phyloP scores from a whole-genome alignment of 2,888 invertebrate genomes.

The Morinoia aosen region DNA sequence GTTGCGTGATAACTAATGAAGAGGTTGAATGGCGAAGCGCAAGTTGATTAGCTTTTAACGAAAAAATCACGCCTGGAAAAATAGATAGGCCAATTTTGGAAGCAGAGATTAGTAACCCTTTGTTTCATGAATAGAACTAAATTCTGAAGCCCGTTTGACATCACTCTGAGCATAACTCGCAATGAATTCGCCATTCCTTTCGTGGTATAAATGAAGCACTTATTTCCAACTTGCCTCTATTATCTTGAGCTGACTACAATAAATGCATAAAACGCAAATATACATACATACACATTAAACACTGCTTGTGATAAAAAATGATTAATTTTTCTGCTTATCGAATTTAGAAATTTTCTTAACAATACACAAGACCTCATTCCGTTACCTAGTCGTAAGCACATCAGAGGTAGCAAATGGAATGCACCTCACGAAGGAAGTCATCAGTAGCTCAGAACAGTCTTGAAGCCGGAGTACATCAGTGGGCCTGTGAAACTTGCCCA shows the following conservation, averaged over 20 bases:
- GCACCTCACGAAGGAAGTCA: background rate
- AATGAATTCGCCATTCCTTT: background rate
- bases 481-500: slow-evolving; percentile 8
- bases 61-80: background rate
- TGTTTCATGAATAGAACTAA: background rate
- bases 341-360: too few relatives aligned
- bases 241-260: background rate
- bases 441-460: background rate
- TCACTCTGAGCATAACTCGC: background rate
- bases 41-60: background rate
- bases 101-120: background rate
- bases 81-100: background rate
- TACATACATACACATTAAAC: background rate
- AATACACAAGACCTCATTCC: background rate
- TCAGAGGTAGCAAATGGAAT: background rate
- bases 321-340: too few relatives aligned
- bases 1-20: background rate
- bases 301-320: background rate
- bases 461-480: background rate
- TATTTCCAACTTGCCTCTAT: background rate
- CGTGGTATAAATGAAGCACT: background rate
- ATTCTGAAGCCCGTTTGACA: background rate
- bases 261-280: background rate
- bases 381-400: background rate
- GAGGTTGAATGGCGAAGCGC: background rate